These are phyloP conservation scores for Sebastes baramenuke DNA, from an alignment of 2,797 vertebrate genomes.

Conservation along the genomic window DNA sequence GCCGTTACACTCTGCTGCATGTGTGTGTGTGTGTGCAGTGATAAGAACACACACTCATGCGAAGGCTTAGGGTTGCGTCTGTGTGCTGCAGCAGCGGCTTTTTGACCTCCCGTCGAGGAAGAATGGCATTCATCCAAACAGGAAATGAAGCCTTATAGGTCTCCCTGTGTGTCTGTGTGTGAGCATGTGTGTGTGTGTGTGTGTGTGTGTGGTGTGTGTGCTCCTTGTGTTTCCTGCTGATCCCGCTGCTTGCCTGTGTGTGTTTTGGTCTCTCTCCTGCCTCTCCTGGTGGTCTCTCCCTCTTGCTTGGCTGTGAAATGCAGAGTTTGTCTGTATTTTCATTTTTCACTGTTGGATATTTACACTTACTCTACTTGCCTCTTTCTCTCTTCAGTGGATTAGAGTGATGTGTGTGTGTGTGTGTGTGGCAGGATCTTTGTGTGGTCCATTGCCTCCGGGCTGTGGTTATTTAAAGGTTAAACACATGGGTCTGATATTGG, in stretches of 20 bases:
- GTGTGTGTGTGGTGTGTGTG: background rate
- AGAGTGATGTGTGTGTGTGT: too few species aligned
- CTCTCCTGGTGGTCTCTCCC: constrained; percentile 46
- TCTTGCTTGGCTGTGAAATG: constrained; percentile 23
- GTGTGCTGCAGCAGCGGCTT: constrained; percentile 52
- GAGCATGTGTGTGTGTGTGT: background rate
- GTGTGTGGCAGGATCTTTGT: constrained; percentile 13
- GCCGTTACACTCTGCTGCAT: background rate
- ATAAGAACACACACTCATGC: constrained; percentile 5
- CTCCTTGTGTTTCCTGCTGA: constrained; percentile 60
- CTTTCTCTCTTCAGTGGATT: background rate
- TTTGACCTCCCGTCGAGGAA: constrained; percentile 63
- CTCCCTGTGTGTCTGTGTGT: constrained; percentile 5
- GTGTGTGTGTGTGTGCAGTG: background rate
- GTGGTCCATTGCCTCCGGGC: constrained; percentile 6
- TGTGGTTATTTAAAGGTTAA: background rate
- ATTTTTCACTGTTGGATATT: constrained; percentile 16
- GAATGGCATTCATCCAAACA: constrained; percentile 68
- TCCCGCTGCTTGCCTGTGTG: constrained; percentile 26
- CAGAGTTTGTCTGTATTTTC: background rate
- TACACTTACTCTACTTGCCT: background rate
- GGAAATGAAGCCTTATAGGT: constrained; percentile 59
- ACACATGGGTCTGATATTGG: background rate
- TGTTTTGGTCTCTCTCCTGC: constrained; percentile 39
- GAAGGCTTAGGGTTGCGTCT: constrained; percentile 19